Percentiles rank a stretch among this genome's conserved stretches.
These are phyloP conservation scores for Hydrocynus forskahlii DNA, from an alignment of 2,797 vertebrate species.

Conservation along the genomic window DNA sequence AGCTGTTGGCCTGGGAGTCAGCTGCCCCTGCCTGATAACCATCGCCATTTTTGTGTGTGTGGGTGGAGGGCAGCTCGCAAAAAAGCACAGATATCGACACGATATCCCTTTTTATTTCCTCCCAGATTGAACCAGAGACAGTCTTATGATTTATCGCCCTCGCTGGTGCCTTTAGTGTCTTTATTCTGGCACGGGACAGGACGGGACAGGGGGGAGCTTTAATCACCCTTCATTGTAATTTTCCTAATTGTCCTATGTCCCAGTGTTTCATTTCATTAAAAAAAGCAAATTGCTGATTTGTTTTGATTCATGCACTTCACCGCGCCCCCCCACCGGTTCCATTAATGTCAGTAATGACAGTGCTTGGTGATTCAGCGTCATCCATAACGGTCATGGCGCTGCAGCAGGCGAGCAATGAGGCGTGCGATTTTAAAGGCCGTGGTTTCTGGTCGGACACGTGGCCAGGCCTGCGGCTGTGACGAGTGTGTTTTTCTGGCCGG, in stretches of 20 bases:
- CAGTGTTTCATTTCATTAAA: neutral
- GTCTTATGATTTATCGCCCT: neutral
- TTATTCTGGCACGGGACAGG: neutral
- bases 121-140: conserved; percentile 24
- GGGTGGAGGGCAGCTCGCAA: conserved; percentile 63
- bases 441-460: conserved; percentile 41
- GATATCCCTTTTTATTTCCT: conserved; percentile 63
- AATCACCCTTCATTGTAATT: neutral
- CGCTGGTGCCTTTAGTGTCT: neutral
- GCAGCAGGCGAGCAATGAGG: neutral
- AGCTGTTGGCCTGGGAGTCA: conserved; percentile 77
- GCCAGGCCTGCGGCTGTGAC: conserved; percentile 62
- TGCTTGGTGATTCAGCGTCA: conserved; percentile 14
- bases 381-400: neutral
- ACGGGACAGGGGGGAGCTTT: neutral
- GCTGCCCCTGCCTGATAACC: conserved; percentile 78
- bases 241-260: neutral
- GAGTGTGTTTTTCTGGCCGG: conserved; percentile 60
- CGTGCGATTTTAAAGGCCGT: conserved; percentile 21
- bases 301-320: neutral
- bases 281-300: neutral
- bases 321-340: too few species aligned
- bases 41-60: conserved; percentile 76
- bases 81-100: conserved; percentile 65
- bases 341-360: neutral